These are phyloP conservation scores for Polydrusus cervinus DNA, from an alignment of 2,888 invertebrate genomes.

Conservation along the genomic window DNA sequence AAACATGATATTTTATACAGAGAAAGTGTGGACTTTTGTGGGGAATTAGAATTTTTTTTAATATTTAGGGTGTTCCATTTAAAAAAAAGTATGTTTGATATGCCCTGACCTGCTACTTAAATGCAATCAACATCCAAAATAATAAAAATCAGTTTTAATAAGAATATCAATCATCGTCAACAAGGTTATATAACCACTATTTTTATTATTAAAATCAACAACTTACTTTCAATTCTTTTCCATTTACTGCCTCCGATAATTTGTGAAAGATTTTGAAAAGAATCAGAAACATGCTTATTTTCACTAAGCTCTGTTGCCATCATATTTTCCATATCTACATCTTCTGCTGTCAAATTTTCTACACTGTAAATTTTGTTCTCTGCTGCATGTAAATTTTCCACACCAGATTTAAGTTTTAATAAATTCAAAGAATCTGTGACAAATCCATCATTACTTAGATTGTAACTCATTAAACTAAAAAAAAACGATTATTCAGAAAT, in stretches of 20 bases:
- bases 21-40: too few relatives aligned
- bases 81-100: too few relatives aligned
- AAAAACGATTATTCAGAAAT: too few relatives aligned
- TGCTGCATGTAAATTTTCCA: slow-evolving; percentile 27
- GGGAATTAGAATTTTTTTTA: too few relatives aligned
- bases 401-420: slow-evolving; percentile 32
- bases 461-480: slow-evolving; percentile 55
- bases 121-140: too few relatives aligned
- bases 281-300: neutral
- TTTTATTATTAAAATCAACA: neutral
- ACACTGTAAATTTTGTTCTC: slow-evolving; percentile 49
- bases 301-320: neutral
- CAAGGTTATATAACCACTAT: too few relatives aligned
- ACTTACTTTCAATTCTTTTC: slow-evolving; percentile 55
- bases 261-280: slow-evolving; percentile 4
- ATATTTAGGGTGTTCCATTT: too few relatives aligned
- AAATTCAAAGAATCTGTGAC: slow-evolving; percentile 39
- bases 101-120: too few relatives aligned
- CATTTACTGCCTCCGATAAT: slow-evolving; percentile 45
- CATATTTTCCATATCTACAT: slow-evolving; percentile 13
- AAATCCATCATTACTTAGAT: slow-evolving; percentile 29
- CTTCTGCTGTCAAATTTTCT: slow-evolving; percentile 45
- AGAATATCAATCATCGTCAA: too few relatives aligned
- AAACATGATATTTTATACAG: too few relatives aligned
- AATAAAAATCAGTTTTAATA: too few relatives aligned